phyloP scores from a whole-genome alignment of 2,888 invertebrate genomes.

The Gonocerus acuteangulatus region DNA sequence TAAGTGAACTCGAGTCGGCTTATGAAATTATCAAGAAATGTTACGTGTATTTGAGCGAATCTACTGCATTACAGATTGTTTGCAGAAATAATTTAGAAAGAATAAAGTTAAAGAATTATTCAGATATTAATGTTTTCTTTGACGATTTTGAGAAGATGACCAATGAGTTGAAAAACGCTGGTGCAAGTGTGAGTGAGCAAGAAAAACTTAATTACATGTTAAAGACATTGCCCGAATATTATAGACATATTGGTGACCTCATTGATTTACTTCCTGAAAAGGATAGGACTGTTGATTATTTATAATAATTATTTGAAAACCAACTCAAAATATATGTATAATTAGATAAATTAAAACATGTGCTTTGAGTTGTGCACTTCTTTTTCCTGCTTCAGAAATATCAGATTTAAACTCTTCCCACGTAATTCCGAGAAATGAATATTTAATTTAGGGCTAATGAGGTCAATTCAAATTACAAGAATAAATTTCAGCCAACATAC shows the following conservation, averaged over 20 bases:
- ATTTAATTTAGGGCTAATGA: too few species aligned
- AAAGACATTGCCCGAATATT: conserved; percentile 37
- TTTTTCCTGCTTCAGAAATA: too few species aligned
- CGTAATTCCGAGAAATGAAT: too few species aligned
- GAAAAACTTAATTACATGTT: conserved; percentile 39
- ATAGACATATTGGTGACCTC: conserved; percentile 38
- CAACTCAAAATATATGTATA: too few species aligned
- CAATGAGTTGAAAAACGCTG: conserved; percentile 38
- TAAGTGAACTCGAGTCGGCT: conserved; percentile 5
- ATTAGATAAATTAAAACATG: too few species aligned
- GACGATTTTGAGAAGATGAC: conserved; percentile 37
- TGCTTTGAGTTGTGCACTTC: too few species aligned
- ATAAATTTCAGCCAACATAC: too few species aligned
- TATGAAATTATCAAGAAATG: conserved; percentile 17
- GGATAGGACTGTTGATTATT: too few species aligned
- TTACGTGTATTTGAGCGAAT: conserved; percentile 15
- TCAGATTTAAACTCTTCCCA: too few species aligned
- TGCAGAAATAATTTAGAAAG: conserved; percentile 38
- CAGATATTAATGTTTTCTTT: conserved; percentile 24
- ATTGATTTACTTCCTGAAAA: conserved; percentile 37
- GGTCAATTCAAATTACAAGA: too few species aligned
- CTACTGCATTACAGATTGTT: conserved; percentile 25
- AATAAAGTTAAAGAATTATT: conserved; percentile 34
- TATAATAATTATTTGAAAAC: too few species aligned
- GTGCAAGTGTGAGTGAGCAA: conserved; percentile 30